These are phyloP conservation scores for Drosophila chauvacae DNA, from an alignment of 1,140 invertebrate species.

Conservation along the genomic window DNA sequence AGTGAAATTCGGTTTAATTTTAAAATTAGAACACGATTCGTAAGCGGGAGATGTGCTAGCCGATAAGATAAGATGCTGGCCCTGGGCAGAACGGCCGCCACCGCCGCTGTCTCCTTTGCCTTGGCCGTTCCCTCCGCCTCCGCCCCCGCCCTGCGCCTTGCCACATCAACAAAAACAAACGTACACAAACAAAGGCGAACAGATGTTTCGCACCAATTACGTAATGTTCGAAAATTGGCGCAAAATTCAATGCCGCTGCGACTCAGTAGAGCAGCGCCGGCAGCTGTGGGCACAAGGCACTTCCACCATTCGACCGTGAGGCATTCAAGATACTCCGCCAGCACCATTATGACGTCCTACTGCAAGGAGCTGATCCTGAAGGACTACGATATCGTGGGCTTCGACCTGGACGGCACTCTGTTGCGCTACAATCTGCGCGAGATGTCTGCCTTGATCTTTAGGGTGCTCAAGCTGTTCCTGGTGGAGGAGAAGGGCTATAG, in stretches of 20 bases:
- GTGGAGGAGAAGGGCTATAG: slow-evolving; percentile 88
- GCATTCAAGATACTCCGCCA: slow-evolving; percentile 74
- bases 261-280: background rate
- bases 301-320: slow-evolving; percentile 14
- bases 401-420: slow-evolving; percentile 92
- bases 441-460: slow-evolving; percentile 88
- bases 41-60: slow-evolving; percentile 30
- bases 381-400: slow-evolving; percentile 92
- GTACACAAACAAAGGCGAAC: slow-evolving; percentile 51
- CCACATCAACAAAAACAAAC: slow-evolving; percentile 41
- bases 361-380: slow-evolving; percentile 85
- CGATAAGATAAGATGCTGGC: slow-evolving; percentile 49
- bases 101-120: slow-evolving; percentile 3
- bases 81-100: slow-evolving; percentile 35
- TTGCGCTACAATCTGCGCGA: slow-evolving; percentile 88
- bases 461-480: slow-evolving; percentile 87
- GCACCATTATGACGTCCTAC: slow-evolving; percentile 72
- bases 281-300: slow-evolving; percentile 2
- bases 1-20: slow-evolving; percentile 40
- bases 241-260: slow-evolving; percentile 49
- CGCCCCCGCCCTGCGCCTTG: slow-evolving; percentile 7
- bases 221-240: slow-evolving; percentile 56
- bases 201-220: slow-evolving; percentile 62
- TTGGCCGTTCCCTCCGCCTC: background rate
- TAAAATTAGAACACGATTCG: slow-evolving; percentile 34